Evolutionary conservation across 2,113 vertebrate genomes (phyloP).

Genomic region (Otolemur garnettii): DNA sequence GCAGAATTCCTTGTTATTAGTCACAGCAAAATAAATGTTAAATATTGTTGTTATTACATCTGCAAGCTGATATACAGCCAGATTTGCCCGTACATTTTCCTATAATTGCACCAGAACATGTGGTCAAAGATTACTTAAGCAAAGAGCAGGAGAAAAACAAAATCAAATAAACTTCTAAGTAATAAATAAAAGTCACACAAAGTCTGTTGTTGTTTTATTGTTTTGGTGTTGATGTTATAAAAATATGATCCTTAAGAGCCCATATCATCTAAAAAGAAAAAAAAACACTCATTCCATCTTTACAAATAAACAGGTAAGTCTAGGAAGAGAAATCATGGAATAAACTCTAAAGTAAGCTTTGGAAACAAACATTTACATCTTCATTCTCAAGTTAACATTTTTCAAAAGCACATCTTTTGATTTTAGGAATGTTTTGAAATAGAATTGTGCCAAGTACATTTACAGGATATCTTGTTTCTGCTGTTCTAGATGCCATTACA

Average conservation of each 20-base stretch:
- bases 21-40: not conserved
- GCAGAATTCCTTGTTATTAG: not conserved
- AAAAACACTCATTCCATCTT: not conserved
- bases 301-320: constrained; percentile 33
- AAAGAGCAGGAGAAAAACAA: not conserved
- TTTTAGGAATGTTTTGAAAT: constrained; percentile 38
- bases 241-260: not conserved
- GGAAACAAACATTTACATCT: constrained; percentile 59
- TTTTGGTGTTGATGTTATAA: not conserved
- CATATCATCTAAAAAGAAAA: not conserved
- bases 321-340: not conserved
- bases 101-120: not conserved
- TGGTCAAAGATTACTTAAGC: not conserved
- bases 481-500: constrained; percentile 17
- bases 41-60: not conserved
- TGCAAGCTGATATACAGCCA: not conserved
- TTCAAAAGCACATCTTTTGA: constrained; percentile 25
- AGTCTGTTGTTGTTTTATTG: constrained; percentile 8
- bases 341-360: not conserved
- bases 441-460: not conserved
- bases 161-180: not conserved
- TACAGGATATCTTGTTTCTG: constrained; percentile 11
- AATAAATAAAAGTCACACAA: not conserved
- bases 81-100: not conserved
- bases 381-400: constrained; percentile 52